Percentiles rank a stretch among this genome's conserved stretches.
phyloP scores from a whole-genome alignment of 2,797 vertebrate genomes.

The Typhlichthys subterraneus region DNA sequence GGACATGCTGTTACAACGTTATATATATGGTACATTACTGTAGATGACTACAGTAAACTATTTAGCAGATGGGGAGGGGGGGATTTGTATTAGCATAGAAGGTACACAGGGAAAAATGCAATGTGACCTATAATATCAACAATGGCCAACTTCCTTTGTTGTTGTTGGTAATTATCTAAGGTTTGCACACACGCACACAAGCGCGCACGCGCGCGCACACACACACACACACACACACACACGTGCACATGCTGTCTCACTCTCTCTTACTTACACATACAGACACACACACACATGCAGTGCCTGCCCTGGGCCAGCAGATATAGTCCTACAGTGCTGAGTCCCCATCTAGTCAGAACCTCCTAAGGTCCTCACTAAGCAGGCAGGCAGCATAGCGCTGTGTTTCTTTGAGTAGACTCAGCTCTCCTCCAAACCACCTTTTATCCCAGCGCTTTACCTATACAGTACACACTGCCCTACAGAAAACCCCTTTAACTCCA shows the following conservation, averaged over 20 bases:
- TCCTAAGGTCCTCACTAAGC: conserved; percentile 50
- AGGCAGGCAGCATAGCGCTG: conserved; percentile 55
- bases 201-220: not conserved
- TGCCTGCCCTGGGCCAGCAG: conserved; percentile 19
- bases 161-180: too few species aligned
- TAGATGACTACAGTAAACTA: conserved; percentile 30
- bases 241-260: conserved; percentile 29
- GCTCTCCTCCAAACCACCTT: conserved; percentile 36
- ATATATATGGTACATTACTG: conserved; percentile 24
- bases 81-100: too few species aligned
- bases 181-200: not conserved
- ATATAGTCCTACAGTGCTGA: conserved; percentile 50
- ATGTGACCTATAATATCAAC: not conserved
- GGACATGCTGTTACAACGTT: conserved; percentile 8
- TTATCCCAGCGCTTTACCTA: conserved; percentile 26
- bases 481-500: not conserved
- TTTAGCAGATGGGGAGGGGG: conserved; percentile 23
- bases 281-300: conserved; percentile 5
- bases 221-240: not conserved
- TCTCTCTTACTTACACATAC: not conserved
- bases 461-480: conserved; percentile 9
- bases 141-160: too few species aligned
- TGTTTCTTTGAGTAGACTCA: conserved; percentile 37
- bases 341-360: conserved; percentile 39
- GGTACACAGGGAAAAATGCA: not conserved